Evolutionary conservation across 2,113 vertebrate genomes (phyloP).

Genomic region (Zosterops hypoxanthus): DNA sequence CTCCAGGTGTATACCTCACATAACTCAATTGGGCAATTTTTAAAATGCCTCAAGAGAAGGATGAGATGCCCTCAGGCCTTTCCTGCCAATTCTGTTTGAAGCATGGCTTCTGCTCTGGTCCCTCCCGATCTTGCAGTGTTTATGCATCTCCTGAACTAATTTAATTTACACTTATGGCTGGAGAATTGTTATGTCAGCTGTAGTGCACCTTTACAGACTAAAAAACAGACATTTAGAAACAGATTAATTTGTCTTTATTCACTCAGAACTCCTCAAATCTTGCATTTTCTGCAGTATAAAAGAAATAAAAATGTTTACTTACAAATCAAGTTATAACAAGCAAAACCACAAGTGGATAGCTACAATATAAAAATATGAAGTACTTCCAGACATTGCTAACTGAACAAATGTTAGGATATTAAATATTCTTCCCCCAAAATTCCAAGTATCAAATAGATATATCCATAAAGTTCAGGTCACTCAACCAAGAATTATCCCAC

Average conservation of each 20-base stretch:
- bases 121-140: background rate
- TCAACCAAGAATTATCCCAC: background rate
- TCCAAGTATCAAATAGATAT: background rate
- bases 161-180: background rate
- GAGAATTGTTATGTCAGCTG: background rate
- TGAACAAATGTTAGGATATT: background rate
- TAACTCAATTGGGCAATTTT: background rate
- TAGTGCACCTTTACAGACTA: background rate
- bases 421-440: background rate
- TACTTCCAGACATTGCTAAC: background rate
- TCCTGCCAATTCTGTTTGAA: background rate
- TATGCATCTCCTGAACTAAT: background rate
- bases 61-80: background rate
- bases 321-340: constrained; percentile 12
- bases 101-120: background rate
- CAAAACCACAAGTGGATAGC: background rate
- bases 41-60: background rate
- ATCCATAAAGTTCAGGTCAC: background rate
- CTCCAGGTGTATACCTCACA: background rate
- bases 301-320: constrained; percentile 35
- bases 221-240: background rate
- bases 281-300: constrained; percentile 27
- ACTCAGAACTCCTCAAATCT: background rate
- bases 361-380: constrained; percentile 13
- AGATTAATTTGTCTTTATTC: constrained; percentile 31